These are phyloP conservation scores for Oscheius sp. DNA, from an alignment of 2,888 invertebrate species.

Conservation along the genomic window DNA sequence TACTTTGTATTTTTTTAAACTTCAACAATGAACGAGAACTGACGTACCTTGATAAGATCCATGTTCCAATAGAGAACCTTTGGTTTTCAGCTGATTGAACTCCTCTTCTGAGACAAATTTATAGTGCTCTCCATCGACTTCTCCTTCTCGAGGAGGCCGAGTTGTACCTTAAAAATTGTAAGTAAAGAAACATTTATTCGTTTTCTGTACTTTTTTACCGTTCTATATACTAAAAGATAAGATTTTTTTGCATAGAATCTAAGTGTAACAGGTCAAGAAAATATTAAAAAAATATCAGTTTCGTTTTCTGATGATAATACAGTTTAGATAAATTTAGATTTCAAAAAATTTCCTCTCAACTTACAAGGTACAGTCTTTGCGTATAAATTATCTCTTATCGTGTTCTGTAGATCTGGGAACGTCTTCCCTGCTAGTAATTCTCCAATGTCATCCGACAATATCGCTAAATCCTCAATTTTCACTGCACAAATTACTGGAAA, in stretches of 20 bases:
- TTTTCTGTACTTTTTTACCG: background rate
- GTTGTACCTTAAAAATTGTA: constrained; percentile 75
- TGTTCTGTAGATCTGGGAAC: constrained; percentile 75
- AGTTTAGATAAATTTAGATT: background rate
- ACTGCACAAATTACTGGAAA: background rate
- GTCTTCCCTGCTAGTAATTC: constrained; percentile 57
- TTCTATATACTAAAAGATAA: background rate
- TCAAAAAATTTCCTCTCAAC: constrained; percentile 27
- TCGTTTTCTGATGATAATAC: background rate
- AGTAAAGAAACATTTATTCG: too few species aligned
- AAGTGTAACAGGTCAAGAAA: too few species aligned
- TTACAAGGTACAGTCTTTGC: constrained; percentile 76
- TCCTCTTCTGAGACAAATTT: constrained; percentile 67
- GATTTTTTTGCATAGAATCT: background rate
- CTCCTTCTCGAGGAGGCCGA: constrained; percentile 75
- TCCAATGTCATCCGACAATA: constrained; percentile 55
- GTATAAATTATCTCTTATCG: constrained; percentile 78
- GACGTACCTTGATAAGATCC: constrained; percentile 76
- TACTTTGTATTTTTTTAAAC: too few species aligned
- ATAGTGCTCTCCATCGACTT: constrained; percentile 78
- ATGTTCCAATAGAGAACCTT: constrained; percentile 76
- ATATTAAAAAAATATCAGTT: background rate
- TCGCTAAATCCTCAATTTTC: constrained; percentile 33
- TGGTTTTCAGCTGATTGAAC: constrained; percentile 64
- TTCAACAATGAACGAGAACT: too few species aligned